phyloP scores from a whole-genome alignment of 1,140 invertebrate genomes.

The Cyphomyrmex costatus region DNA sequence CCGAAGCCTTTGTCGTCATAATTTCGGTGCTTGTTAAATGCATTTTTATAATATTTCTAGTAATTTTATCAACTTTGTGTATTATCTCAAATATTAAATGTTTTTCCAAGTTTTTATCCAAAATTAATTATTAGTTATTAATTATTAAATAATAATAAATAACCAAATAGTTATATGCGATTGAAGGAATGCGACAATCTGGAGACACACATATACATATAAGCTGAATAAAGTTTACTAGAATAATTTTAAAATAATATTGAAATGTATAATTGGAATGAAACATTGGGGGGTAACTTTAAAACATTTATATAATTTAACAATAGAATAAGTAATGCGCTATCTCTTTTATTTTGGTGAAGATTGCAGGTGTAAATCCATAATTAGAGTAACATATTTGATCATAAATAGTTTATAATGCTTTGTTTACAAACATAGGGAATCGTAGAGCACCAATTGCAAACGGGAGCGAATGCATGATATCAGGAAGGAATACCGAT shows the following conservation, averaged over 20 bases:
- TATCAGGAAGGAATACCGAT: constrained; percentile 67
- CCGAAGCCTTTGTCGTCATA: background rate
- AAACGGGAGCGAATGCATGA: constrained; percentile 47
- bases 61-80: background rate
- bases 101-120: background rate
- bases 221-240: background rate
- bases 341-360: background rate
- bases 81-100: background rate
- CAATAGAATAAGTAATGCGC: background rate
- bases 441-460: constrained; percentile 12
- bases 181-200: background rate
- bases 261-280: background rate
- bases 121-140: constrained; percentile 1
- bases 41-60: background rate
- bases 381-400: background rate
- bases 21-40: background rate
- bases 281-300: background rate
- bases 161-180: background rate
- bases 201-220: background rate
- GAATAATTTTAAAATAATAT: background rate
- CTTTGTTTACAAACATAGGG: constrained; percentile 57
- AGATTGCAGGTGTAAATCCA: constrained; percentile 1
- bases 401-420: constrained; percentile 12
- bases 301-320: background rate
- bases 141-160: background rate